phyloP scores from a whole-genome alignment of 2,797 vertebrate species.

The Coregonus suidteri region DNA sequence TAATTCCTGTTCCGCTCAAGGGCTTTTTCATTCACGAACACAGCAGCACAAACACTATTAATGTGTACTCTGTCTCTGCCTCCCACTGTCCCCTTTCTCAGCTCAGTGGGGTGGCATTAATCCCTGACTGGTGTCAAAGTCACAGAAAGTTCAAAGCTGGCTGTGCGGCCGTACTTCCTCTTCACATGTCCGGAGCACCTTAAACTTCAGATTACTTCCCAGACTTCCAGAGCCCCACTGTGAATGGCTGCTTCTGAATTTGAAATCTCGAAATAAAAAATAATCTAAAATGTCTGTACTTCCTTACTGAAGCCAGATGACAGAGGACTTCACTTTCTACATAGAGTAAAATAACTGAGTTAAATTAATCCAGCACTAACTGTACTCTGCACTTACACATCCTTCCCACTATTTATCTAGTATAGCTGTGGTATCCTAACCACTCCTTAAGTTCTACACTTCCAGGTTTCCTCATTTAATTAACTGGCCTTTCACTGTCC shows the following conservation, averaged over 20 bases:
- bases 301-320: too few species aligned
- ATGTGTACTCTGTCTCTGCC: conserved; percentile 10
- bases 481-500: not conserved
- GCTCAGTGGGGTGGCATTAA: conserved; percentile 28
- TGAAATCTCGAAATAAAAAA: too few species aligned
- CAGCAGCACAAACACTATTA: conserved; percentile 46
- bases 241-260: not conserved
- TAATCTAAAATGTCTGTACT: too few species aligned
- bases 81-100: not conserved
- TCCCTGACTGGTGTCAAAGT: conserved; percentile 50
- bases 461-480: conserved; percentile 7
- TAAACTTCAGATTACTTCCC: conserved; percentile 11
- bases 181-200: not conserved
- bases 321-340: too few species aligned
- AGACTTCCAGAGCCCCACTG: not conserved
- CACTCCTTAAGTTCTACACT: not conserved
- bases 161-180: conserved; percentile 21
- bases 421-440: not conserved
- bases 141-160: conserved; percentile 48
- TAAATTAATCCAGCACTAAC: too few species aligned
- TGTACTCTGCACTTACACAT: not conserved
- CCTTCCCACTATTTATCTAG: too few species aligned
- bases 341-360: too few species aligned
- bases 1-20: conserved; percentile 13
- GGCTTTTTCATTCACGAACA: conserved; percentile 34